phyloP scores from a whole-genome alignment of 1,140 invertebrate genomes.

The Nymphalis io region DNA sequence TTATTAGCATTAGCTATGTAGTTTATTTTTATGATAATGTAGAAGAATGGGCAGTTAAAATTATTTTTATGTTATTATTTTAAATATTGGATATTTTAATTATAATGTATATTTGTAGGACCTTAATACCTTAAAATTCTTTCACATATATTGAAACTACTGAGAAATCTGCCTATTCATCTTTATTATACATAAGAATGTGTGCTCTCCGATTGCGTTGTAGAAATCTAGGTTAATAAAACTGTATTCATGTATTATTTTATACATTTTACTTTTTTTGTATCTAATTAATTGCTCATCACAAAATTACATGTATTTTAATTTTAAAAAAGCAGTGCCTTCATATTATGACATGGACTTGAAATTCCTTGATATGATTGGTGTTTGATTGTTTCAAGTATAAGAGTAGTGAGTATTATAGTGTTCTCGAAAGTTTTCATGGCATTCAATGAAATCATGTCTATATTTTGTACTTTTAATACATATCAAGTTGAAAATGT shows the following conservation, averaged over 20 bases:
- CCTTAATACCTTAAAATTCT: not conserved
- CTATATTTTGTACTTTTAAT: constrained; percentile 45
- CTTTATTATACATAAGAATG: constrained; percentile 37
- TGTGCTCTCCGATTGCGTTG: constrained; percentile 42
- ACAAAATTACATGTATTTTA: constrained; percentile 44
- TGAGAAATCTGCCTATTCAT: constrained; percentile 28
- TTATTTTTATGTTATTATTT: constrained; percentile 28
- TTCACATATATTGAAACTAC: constrained; percentile 1
- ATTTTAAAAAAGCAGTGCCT: constrained; percentile 69
- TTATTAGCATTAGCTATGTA: constrained; percentile 71
- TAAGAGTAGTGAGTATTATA: constrained; percentile 27
- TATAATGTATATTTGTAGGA: constrained; percentile 32
- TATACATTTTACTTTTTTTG: constrained; percentile 29
- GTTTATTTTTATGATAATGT: constrained; percentile 55
- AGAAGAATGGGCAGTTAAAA: constrained; percentile 41
- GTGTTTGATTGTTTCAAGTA: constrained; percentile 41
- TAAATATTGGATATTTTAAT: constrained; percentile 18
- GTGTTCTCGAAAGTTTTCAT: constrained; percentile 17
- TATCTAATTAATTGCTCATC: constrained; percentile 42
- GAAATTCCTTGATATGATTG: constrained; percentile 52
- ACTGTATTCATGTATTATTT: constrained; percentile 18
- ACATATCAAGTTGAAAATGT: constrained; percentile 47
- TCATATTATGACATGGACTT: constrained; percentile 49
- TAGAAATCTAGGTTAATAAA: constrained; percentile 29
- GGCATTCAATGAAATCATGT: constrained; percentile 31